Conservation (phyloP, 2,113 vertebrate species). For the Pseudolaguvia tuberculata region DNA sequence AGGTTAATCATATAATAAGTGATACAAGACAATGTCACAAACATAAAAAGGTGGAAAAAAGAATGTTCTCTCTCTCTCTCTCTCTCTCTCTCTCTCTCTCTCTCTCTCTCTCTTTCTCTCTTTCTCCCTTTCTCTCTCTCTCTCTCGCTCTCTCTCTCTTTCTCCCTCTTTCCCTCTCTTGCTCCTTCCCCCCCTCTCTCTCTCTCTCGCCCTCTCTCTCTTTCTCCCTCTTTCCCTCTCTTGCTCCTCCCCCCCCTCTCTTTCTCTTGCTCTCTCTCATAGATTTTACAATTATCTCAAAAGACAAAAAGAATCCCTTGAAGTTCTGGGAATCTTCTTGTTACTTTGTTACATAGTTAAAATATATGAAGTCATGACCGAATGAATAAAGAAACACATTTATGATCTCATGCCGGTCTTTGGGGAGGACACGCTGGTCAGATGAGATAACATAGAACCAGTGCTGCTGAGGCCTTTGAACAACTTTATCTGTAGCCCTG, state of each 20-base stretch:
- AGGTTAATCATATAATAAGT: no score
- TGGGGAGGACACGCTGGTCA: conserved; percentile 55
- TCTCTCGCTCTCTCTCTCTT: no score
- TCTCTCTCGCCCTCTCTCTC: no score
- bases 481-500: conserved; percentile 61
- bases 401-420: conserved; percentile 43
- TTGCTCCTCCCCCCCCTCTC: no score
- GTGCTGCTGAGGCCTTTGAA: conserved; percentile 68
- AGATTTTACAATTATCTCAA: not conserved
- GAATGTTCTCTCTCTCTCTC: not conserved
- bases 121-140: no score
- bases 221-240: no score
- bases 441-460: conserved; percentile 67
- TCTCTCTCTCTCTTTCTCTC: not conserved
- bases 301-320: not conserved
- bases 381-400: conserved; percentile 55
- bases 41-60: not conserved
- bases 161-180: no score
- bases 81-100: not conserved
- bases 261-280: no score
- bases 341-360: not conserved
- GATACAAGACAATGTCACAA: not conserved
- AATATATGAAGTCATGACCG: conserved; percentile 53
- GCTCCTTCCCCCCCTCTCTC: no score
- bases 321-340: conserved; percentile 8